Conservation (phyloP, 2,113 vertebrate genomes). For the Silurus glanis region DNA sequence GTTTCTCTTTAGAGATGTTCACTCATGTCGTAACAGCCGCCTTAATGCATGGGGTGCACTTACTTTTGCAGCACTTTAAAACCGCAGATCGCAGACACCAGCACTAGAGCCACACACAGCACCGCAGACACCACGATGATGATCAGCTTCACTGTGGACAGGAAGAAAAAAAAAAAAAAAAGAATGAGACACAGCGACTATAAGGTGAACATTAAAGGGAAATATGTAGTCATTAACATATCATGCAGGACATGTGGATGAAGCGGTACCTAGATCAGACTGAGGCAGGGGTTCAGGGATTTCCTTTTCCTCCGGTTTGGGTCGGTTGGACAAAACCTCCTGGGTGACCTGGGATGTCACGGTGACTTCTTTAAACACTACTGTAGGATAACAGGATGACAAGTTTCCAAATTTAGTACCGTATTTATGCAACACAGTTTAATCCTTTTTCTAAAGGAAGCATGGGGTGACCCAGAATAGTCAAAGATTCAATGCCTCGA, state of each 20-base stretch:
- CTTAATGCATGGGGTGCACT: constrained; percentile 41
- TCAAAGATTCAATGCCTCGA: too few species aligned
- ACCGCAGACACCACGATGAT: constrained; percentile 66
- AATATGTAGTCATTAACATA: background rate
- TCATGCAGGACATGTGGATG: background rate
- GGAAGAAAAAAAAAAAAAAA: background rate
- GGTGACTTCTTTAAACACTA: constrained; percentile 23
- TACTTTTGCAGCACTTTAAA: constrained; percentile 73
- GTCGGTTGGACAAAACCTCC: constrained; percentile 32
- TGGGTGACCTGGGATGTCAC: constrained; percentile 31
- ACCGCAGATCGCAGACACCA: constrained; percentile 68
- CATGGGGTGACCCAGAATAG: too few species aligned
- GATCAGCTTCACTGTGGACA: constrained; percentile 51
- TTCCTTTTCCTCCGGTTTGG: constrained; percentile 5
- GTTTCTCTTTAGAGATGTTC: background rate
- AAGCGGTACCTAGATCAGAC: constrained; percentile 50
- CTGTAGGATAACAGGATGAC: background rate
- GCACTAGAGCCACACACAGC: constrained; percentile 66
- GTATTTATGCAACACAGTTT: background rate
- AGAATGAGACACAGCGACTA: background rate
- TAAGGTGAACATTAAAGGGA: background rate
- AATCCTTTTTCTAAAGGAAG: background rate
- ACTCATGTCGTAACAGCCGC: background rate
- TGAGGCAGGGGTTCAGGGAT: constrained; percentile 40
- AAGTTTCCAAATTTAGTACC: background rate